Evolutionary conservation across 2,888 invertebrate genomes (phyloP).

Genomic region (Priapulus caudatus): DNA sequence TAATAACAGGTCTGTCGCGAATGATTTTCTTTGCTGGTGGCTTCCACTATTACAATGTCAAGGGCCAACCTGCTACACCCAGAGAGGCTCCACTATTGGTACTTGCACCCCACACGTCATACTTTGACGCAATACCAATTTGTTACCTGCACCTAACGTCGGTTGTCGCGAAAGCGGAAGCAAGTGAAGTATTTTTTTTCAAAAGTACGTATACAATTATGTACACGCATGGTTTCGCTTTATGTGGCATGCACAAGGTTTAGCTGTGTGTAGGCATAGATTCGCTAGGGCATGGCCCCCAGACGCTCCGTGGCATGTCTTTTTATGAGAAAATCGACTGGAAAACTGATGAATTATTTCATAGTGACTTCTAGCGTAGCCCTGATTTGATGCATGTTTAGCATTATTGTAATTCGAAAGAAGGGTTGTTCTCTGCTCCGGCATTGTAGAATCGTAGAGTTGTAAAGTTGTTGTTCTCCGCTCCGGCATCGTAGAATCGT

Average conservation of each 20-base stretch:
- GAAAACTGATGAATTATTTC: too few relatives aligned
- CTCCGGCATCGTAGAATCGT: too few relatives aligned
- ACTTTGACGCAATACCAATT: slow-evolving; percentile 74
- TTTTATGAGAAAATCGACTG: too few relatives aligned
- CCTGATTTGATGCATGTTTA: too few relatives aligned
- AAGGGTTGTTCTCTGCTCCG: too few relatives aligned
- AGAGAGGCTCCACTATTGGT: slow-evolving; percentile 70
- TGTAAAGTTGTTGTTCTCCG: too few relatives aligned
- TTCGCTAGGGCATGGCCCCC: slow-evolving; percentile 11
- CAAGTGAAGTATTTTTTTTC: slow-evolving; percentile 66
- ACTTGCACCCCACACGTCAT: slow-evolving; percentile 80
- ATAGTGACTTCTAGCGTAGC: too few relatives aligned
- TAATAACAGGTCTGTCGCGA: slow-evolving; percentile 9
- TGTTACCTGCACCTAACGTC: slow-evolving; percentile 70
- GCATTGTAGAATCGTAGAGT: too few relatives aligned
- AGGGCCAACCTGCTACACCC: slow-evolving; percentile 60
- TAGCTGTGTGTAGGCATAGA: slow-evolving; percentile 18
- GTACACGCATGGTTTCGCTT: too few relatives aligned
- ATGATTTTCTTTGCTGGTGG: slow-evolving; percentile 63
- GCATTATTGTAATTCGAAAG: too few relatives aligned
- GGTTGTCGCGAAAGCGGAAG: slow-evolving; percentile 77
- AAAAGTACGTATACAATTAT: slow-evolving; percentile 75
- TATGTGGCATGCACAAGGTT: slow-evolving; percentile 11
- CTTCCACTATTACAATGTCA: slow-evolving; percentile 62
- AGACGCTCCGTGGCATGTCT: slow-evolving; percentile 20